phyloP scores from a whole-genome alignment of 2,797 vertebrate species.

The Tauraco hartlaubi region DNA sequence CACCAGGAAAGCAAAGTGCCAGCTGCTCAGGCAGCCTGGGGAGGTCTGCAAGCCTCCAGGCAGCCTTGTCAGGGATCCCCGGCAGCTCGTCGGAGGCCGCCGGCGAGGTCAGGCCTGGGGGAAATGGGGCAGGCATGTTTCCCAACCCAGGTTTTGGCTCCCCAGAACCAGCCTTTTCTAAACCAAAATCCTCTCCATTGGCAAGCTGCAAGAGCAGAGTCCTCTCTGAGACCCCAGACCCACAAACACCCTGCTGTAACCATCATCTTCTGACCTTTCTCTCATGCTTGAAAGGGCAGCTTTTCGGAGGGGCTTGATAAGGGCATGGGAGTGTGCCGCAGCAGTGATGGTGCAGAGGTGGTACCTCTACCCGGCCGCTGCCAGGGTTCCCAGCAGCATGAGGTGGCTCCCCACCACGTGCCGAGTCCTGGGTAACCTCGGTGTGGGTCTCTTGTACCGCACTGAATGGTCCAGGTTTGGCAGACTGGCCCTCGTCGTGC shows the following conservation, averaged over 20 bases:
- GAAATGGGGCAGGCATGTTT: fast-evolving
- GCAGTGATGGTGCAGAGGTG: fast-evolving
- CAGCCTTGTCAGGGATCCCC: background rate
- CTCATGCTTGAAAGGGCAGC: conserved; percentile 82
- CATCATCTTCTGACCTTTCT: conserved; percentile 74
- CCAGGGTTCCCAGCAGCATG: background rate
- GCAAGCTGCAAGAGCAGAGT: background rate
- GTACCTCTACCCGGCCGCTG: fast-evolving
- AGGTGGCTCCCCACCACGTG: fast-evolving
- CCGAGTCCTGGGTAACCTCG: background rate
- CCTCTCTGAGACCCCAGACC: background rate
- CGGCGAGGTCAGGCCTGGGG: fast-evolving
- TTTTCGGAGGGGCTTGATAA: background rate
- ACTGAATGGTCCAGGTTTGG: fast-evolving
- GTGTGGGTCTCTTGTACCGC: fast-evolving
- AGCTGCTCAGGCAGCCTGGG: background rate
- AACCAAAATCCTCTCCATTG: background rate
- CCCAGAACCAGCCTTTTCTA: background rate
- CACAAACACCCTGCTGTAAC: background rate
- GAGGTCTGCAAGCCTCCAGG: background rate
- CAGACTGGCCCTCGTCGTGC: fast-evolving
- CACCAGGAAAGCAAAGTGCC: background rate
- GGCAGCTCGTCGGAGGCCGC: background rate
- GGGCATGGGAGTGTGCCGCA: background rate
- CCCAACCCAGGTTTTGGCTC: fast-evolving